phyloP scores from a whole-genome alignment of 1,140 invertebrate species.

The Procambarus clarkii region DNA sequence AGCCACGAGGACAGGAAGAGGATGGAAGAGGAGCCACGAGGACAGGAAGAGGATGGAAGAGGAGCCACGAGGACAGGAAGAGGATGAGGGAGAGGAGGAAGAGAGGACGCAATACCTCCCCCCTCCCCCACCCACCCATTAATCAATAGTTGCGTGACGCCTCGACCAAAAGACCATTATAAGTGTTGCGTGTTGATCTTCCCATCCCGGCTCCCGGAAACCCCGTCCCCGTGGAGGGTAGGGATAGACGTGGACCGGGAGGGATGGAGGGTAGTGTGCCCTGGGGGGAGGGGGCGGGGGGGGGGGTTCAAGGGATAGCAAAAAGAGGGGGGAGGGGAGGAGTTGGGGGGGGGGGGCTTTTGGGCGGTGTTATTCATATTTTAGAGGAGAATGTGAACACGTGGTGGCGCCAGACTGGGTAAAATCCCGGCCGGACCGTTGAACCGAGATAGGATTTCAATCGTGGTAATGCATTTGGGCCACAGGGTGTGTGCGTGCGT shows the following conservation, averaged over 20 bases:
- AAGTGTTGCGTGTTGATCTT: too few species aligned
- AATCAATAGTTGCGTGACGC: too few species aligned
- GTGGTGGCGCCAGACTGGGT: not conserved
- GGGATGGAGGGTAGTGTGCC: not conserved
- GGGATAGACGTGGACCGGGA: not conserved
- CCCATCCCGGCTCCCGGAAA: too few species aligned
- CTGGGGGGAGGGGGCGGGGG: not conserved
- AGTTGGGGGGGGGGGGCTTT: not conserved
- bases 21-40: too few species aligned
- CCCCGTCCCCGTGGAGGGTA: too few species aligned
- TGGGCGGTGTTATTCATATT: conserved; percentile 11
- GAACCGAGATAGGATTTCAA: conserved; percentile 7
- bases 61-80: too few species aligned
- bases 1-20: too few species aligned
- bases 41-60: too few species aligned
- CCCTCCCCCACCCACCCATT: too few species aligned
- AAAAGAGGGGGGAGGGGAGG: not conserved
- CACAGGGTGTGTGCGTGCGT: not conserved
- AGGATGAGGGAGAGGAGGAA: too few species aligned
- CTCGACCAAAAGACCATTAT: too few species aligned
- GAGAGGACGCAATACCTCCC: too few species aligned
- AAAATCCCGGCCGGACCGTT: not conserved
- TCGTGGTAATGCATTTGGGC: conserved; percentile 6
- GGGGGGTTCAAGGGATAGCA: not conserved
- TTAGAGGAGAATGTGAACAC: not conserved